These are phyloP conservation scores for Cataglyphis hispanica DNA, from an alignment of 1,140 invertebrate species.

Conservation along the genomic window DNA sequence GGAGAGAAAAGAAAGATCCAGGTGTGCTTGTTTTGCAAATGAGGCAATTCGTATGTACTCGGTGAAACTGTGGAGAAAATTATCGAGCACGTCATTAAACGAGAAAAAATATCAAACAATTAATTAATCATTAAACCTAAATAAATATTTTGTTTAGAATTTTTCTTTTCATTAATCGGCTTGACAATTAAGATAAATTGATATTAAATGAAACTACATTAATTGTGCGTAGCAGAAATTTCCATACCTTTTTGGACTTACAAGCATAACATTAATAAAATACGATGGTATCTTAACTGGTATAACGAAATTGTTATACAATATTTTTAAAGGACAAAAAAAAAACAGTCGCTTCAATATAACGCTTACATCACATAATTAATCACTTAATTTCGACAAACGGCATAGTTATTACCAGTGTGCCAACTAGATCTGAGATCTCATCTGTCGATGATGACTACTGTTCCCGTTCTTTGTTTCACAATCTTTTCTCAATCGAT, in stretches of 20 bases:
- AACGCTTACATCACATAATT: not conserved
- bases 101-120: too few species aligned
- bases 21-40: not conserved
- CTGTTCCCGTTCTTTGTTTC: constrained; percentile 17
- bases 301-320: not conserved
- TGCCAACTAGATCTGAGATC: constrained; percentile 33
- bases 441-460: constrained; percentile 46
- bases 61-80: constrained; percentile 14
- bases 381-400: constrained; percentile 7
- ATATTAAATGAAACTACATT: not conserved
- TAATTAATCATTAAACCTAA: too few species aligned
- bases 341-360: not conserved
- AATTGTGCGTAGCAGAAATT: not conserved
- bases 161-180: not conserved
- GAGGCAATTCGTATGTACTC: constrained; percentile 22
- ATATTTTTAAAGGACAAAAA: not conserved
- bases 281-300: not conserved
- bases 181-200: not conserved
- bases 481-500: constrained; percentile 30
- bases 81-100: not conserved
- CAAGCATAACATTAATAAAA: not conserved
- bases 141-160: not conserved
- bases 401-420: constrained; percentile 28
- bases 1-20: constrained; percentile 32
- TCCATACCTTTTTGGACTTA: not conserved